Percentiles rank a stretch among this genome's conserved stretches.
Evolutionary conservation across 2,113 vertebrate species (phyloP).

Genomic region (Oenanthe oenanthe): DNA sequence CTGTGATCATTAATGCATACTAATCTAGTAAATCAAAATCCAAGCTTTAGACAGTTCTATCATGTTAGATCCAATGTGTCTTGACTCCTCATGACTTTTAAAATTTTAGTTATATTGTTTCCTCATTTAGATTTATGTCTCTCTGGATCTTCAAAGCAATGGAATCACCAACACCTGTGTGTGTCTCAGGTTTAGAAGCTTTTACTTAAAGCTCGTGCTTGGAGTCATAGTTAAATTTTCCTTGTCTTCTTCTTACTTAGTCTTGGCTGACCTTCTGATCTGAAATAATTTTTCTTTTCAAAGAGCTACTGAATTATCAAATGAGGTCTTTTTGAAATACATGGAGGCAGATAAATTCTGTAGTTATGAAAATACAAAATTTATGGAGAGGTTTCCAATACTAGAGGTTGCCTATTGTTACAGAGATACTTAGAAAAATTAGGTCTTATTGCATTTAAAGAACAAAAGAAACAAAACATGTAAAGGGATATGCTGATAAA

Average conservation of each 20-base stretch:
- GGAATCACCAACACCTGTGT: neutral
- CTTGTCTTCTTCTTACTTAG: neutral
- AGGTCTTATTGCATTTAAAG: neutral
- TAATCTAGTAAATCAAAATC: neutral
- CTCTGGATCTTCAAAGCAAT: neutral
- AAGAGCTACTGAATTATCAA: neutral
- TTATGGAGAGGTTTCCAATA: neutral
- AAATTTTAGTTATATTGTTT: neutral
- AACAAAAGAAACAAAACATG: neutral
- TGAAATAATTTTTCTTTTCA: neutral
- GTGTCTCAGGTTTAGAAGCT: neutral
- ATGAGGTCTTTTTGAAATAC: neutral
- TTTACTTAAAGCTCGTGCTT: neutral
- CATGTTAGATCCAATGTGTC: neutral
- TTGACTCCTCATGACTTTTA: neutral
- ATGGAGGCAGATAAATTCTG: neutral
- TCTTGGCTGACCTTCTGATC: neutral
- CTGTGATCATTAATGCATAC: neutral
- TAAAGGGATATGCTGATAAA: neutral
- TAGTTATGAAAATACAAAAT: neutral
- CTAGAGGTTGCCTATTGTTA: accelerated
- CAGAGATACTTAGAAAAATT: neutral
- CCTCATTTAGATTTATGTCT: neutral
- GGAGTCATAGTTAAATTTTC: neutral
- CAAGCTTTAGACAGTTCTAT: neutral